Conservation (phyloP, 2,888 invertebrate species). For the Endomychus coccineus region DNA sequence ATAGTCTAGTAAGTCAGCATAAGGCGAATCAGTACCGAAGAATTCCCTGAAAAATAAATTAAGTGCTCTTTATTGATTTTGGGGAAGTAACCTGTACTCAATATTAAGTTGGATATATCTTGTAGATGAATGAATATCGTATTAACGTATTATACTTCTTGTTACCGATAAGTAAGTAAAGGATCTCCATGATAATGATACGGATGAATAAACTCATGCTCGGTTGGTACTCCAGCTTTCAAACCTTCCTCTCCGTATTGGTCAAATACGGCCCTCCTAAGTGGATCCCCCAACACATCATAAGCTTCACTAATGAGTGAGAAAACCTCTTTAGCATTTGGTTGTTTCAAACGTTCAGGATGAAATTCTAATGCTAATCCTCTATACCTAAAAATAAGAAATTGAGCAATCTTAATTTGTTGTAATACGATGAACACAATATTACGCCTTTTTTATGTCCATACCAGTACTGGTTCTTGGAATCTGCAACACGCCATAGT, state of each 20-base stretch:
- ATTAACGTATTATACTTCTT: conserved; percentile 14
- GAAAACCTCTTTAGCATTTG: conserved; percentile 53
- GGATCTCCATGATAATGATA: conserved; percentile 79
- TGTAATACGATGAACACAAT: conserved; percentile 6
- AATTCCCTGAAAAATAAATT: conserved; percentile 51
- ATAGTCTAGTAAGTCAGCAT: conserved; percentile 65
- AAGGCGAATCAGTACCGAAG: conserved; percentile 78
- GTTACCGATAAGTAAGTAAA: conserved; percentile 62
- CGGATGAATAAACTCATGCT: conserved; percentile 58
- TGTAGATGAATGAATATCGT: too few species aligned
- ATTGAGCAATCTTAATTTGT: background rate
- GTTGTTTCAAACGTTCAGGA: conserved; percentile 50
- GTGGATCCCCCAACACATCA: conserved; percentile 64
- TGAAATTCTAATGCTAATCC: conserved; percentile 47
- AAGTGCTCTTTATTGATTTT: background rate
- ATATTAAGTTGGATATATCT: too few species aligned
- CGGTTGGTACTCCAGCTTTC: conserved; percentile 68
- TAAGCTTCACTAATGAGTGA: conserved; percentile 68
- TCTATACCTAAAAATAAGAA: conserved; percentile 32
- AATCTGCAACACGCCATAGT: conserved; percentile 68
- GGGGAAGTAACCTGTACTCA: too few species aligned
- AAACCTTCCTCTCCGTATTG: conserved; percentile 85
- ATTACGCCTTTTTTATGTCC: conserved; percentile 66
- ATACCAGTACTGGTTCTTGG: conserved; percentile 55
- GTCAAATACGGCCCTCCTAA: conserved; percentile 71